A percentile compares a stretch with the other conserved stretches of the same genome.
phyloP scores from a whole-genome alignment of 2,888 invertebrate species.

The Masnerella sp. region DNA sequence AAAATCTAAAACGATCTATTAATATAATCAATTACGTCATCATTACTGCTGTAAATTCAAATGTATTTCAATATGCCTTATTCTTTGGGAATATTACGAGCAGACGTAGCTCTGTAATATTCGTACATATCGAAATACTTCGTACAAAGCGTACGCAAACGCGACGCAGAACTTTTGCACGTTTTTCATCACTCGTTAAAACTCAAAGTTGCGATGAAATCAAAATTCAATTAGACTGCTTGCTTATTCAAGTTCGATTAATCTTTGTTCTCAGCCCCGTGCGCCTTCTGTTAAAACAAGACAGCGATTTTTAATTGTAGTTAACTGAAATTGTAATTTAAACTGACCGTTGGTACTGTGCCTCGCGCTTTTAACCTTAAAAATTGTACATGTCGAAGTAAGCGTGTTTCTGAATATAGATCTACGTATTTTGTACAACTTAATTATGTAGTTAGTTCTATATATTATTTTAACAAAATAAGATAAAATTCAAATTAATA shows the following conservation, averaged over 20 bases:
- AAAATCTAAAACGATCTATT: neutral
- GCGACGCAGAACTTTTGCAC: constrained; percentile 13
- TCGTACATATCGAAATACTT: constrained; percentile 36
- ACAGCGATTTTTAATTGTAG: no score
- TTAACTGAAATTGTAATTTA: no score
- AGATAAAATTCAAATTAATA: no score
- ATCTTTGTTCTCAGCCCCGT: no score
- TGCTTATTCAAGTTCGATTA: constrained; percentile 28
- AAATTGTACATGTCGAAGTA: no score
- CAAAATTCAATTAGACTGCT: constrained; percentile 23
- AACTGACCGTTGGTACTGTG: no score
- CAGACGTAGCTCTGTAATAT: constrained; percentile 14
- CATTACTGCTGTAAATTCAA: constrained; percentile 1
- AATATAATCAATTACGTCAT: constrained; percentile 16
- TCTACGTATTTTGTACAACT: no score
- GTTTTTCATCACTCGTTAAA: constrained; percentile 11
- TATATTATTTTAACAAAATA: no score
- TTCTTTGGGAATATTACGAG: constrained; percentile 15
- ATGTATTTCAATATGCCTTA: constrained; percentile 30
- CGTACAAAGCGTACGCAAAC: constrained; percentile 15
- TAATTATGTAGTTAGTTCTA: no score
- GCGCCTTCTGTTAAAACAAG: no score
- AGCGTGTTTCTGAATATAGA: no score
- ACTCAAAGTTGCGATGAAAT: constrained; percentile 41
- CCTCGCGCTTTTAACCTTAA: no score